Evolutionary conservation across 2,797 vertebrate species (phyloP).

Genomic region (Catamblyrhynchus diadema): DNA sequence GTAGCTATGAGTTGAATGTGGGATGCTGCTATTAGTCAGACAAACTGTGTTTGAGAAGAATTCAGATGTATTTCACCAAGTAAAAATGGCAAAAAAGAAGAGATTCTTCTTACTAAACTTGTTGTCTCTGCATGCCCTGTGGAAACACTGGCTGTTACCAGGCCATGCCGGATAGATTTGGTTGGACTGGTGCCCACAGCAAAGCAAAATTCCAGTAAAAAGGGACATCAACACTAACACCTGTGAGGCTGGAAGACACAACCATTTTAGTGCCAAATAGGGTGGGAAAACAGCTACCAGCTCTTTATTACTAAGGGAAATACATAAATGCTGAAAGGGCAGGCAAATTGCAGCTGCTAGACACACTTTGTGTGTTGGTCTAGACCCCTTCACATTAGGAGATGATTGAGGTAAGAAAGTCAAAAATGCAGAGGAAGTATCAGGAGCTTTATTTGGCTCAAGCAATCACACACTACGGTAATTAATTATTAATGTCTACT

Average conservation of each 20-base stretch:
- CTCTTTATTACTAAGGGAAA: neutral
- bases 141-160: neutral
- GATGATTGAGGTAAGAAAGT: neutral
- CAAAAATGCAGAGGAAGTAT: neutral
- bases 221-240: neutral
- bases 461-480: neutral
- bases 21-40: neutral
- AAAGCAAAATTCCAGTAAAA: neutral
- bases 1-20: neutral
- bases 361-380: neutral
- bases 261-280: neutral
- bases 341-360: neutral
- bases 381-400: neutral
- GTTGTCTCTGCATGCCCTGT: neutral
- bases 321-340: neutral
- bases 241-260: neutral
- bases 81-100: neutral
- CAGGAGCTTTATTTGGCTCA: neutral
- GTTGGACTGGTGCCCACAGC: neutral
- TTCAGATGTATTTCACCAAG: neutral
- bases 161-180: neutral
- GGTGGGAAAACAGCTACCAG: neutral
- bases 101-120: neutral
- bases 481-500: neutral
- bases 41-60: neutral